Evolutionary conservation across 2,113 vertebrate species (phyloP).

Genomic region (Tupaia chinensis): DNA sequence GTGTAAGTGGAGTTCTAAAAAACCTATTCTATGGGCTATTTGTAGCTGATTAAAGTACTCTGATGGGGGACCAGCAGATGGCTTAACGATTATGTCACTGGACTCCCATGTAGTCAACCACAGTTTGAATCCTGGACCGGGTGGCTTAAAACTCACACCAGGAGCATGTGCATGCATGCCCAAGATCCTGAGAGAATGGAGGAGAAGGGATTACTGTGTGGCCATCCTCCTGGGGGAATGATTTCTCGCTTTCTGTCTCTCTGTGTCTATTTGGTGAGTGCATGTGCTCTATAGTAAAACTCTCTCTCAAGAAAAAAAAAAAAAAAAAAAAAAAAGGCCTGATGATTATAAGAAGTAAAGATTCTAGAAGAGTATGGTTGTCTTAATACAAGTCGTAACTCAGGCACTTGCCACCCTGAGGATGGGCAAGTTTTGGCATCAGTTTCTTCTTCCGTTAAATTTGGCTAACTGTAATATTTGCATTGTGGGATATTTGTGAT

Average conservation of each 20-base stretch:
- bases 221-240: no score
- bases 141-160: no score
- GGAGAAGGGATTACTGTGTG: no score
- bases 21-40: neutral
- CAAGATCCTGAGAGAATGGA: no score
- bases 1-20: neutral
- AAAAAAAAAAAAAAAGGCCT: neutral
- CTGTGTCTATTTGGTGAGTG: no score
- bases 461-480: neutral
- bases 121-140: no score
- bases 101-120: no score
- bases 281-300: no score
- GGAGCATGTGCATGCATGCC: no score
- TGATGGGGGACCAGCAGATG: neutral
- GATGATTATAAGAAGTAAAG: neutral
- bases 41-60: neutral
- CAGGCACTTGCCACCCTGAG: neutral
- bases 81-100: no score
- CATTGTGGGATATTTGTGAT: neutral
- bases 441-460: conserved; percentile 11
- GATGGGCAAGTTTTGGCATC: neutral
- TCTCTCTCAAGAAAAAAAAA: no score
- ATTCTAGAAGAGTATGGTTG: neutral
- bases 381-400: neutral
- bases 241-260: no score